phyloP scores from a whole-genome alignment of 64 coral and sea anemone genomes.

The Orbicella faveolata region DNA sequence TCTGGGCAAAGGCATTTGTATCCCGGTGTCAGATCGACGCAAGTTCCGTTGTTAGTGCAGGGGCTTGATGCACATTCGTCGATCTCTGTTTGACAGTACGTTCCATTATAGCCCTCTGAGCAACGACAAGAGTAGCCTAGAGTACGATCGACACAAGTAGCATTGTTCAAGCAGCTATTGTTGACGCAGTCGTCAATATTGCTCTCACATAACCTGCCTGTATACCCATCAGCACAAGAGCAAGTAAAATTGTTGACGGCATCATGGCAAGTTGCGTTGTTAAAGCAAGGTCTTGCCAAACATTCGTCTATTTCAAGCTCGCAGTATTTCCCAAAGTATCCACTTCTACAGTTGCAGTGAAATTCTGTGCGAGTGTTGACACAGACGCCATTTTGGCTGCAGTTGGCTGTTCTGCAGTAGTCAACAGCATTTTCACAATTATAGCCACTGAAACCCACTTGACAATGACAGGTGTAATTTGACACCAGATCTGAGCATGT shows the following conservation, averaged over 20 bases:
- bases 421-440: slow-evolving; percentile 47
- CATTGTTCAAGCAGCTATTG: slow-evolving; percentile 29
- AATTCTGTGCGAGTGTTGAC: slow-evolving; percentile 34
- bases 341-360: slow-evolving; percentile 5
- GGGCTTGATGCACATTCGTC: slow-evolving; percentile 30
- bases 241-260: slow-evolving; percentile 27
- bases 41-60: slow-evolving; percentile 50
- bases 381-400: slow-evolving; percentile 30
- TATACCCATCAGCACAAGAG: slow-evolving; percentile 29
- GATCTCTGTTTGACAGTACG: slow-evolving; percentile 43
- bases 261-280: slow-evolving; percentile 43
- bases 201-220: slow-evolving; percentile 40
- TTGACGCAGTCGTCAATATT: slow-evolving; percentile 50
- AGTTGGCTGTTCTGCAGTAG: slow-evolving; percentile 27
- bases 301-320: slow-evolving; percentile 43
- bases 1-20: slow-evolving; percentile 34
- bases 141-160: slow-evolving; percentile 20
- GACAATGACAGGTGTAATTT: slow-evolving; percentile 48
- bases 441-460: slow-evolving; percentile 33
- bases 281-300: slow-evolving; percentile 6
- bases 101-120: slow-evolving; percentile 38
- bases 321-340: slow-evolving; percentile 46
- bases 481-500: slow-evolving; percentile 49
- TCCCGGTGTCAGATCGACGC: slow-evolving; percentile 29
- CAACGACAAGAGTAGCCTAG: slow-evolving; percentile 26